A percentile compares a stretch with the other conserved stretches of the same genome.
Evolutionary conservation across 2,888 invertebrate genomes (phyloP).

Genomic region (Priocnemis perturbator): DNA sequence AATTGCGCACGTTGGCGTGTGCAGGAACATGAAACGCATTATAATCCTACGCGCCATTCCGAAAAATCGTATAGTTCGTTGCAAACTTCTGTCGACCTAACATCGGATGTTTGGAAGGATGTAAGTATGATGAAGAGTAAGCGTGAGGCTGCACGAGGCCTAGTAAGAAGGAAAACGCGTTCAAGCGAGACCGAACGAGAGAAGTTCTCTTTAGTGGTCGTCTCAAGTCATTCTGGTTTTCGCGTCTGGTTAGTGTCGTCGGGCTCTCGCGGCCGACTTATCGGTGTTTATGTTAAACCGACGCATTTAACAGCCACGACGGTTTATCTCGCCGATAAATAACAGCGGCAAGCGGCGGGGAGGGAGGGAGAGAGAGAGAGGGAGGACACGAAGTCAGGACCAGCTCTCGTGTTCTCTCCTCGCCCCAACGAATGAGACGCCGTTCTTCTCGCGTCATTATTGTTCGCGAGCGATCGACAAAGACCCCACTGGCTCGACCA

Average conservation of each 20-base stretch:
- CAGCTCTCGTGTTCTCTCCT: too few species aligned
- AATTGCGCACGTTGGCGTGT: conserved; percentile 4
- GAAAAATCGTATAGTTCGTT: too few species aligned
- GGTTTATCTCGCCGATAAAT: conserved; percentile 71
- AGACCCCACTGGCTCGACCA: conserved; percentile 5
- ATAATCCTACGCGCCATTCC: too few species aligned
- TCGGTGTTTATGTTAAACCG: conserved; percentile 72
- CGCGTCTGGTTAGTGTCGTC: conserved; percentile 69
- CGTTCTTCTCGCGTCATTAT: conserved; percentile 46
- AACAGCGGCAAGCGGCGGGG: conserved; percentile 40
- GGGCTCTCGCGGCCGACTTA: conserved; percentile 62
- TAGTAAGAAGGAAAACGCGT: conserved; percentile 11
- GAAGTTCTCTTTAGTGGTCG: conserved; percentile 19
- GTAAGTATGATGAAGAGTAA: too few species aligned
- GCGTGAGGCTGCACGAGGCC: background rate
- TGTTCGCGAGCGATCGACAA: conserved; percentile 39
- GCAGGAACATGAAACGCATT: background rate
- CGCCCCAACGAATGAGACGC: conserved; percentile 28
- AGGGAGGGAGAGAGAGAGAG: conserved; percentile 17
- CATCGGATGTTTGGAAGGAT: too few species aligned
- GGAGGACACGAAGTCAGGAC: background rate
- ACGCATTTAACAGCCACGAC: conserved; percentile 66
- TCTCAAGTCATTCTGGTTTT: conserved; percentile 46
- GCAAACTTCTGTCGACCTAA: too few species aligned
- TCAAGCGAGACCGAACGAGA: conserved; percentile 2